phyloP scores from a whole-genome alignment of 2,888 invertebrate species.

The Erebia ligea region DNA sequence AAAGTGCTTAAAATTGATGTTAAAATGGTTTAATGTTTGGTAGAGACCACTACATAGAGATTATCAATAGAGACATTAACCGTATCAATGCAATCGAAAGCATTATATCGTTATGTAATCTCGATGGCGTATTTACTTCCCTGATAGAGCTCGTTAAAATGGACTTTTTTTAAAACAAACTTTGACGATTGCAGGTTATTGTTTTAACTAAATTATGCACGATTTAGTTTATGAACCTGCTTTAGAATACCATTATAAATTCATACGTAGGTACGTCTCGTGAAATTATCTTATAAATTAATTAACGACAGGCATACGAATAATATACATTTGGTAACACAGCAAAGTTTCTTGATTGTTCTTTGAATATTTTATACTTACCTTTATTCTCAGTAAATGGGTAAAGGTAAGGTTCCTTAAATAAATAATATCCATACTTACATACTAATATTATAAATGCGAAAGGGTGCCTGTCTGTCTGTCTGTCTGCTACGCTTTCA shows the following conservation, averaged over 20 bases:
- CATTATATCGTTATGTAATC: neutral
- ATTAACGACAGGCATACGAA: neutral
- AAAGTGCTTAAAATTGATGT: neutral
- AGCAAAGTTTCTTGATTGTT: conserved; percentile 2
- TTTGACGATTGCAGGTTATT: no score
- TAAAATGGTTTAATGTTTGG: neutral
- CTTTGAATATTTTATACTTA: conserved; percentile 4
- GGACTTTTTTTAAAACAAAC: neutral
- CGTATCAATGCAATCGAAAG: neutral
- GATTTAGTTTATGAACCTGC: neutral
- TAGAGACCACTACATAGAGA: neutral
- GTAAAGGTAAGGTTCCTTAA: no score
- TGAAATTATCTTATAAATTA: neutral
- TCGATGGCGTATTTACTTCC: conserved; percentile 1
- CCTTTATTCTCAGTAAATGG: neutral
- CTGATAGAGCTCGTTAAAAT: neutral
- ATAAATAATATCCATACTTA: no score
- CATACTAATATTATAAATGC: no score
- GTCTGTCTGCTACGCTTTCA: no score
- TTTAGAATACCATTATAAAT: neutral
- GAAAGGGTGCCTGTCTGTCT: no score
- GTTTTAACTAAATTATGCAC: no score
- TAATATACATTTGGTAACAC: conserved; percentile 1
- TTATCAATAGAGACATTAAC: neutral
- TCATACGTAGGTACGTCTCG: neutral